Base-by-base conservation (phyloP, 2,113 vertebrate genomes). In the Bombycilla garrulus region DNA sequence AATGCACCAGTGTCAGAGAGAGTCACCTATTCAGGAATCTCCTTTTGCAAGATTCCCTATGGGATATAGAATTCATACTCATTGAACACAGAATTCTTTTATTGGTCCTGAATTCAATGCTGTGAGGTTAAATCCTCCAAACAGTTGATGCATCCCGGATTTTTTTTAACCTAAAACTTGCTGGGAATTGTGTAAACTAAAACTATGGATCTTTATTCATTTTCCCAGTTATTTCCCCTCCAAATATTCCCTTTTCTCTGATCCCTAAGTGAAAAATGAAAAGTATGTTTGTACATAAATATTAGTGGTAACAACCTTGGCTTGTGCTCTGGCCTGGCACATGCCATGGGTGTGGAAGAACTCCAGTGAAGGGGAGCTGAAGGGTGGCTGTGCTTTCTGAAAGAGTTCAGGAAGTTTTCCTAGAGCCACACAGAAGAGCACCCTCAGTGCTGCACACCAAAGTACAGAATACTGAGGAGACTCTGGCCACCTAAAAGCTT, bases 111-210 rank as follows among this genome's bases (percentile, higher is more conserved):
- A 12, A 71, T 73, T 86, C 33, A 38, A 73, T 25, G 28, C 36
- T 56, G 31, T 9, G 56, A 79, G 71, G 71, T 26, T 86, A 93
- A 93, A 93, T 71, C 79, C 36, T 90, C 40, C 67, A 45, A 88
- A 77, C 5, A 19, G 10, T 81, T 86, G 81, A 83, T 79, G 53
- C 58, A 93, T 61, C 48, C 64, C 91, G 66, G 33, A 51, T 71
- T 93, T 91, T 57, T 48, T 53, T 96, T 88, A 97, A 94, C 95
- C 91, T 95, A 87, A 89, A 97, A 40, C 92, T 96, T 36, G 8
- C 84, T 86, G 82, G 66, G 90, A 95, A 88, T 66, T 66, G 36
- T 74, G 33, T 33, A 85, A 95, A 95, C 56, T 69, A 54, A 82
- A 97, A 92, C 85, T 91, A 91, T 35, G 85, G 92, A 93, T 97